A percentile compares a stretch with the other conserved stretches of the same genome.
Conservation (phyloP, 2,797 vertebrate genomes). For the Coilia nasus region DNA sequence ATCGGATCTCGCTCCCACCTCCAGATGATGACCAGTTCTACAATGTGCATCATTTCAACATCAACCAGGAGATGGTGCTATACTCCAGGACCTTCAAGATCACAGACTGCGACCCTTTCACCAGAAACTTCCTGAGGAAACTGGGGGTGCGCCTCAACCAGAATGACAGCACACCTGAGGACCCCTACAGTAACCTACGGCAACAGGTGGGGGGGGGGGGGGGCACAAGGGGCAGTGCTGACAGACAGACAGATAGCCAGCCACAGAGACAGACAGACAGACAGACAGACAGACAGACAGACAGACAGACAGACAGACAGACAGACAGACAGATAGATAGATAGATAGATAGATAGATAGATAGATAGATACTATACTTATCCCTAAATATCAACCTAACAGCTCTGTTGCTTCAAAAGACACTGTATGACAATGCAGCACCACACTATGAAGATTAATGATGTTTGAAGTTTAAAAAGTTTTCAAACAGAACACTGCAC, state of each 20-base stretch:
- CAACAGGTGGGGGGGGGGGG: conserved; percentile 71
- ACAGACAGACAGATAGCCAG: no score
- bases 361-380: no score
- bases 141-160: conserved; percentile 80
- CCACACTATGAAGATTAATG: background rate
- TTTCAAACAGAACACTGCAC: background rate
- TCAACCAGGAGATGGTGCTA: conserved; percentile 81
- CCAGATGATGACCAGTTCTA: conserved; percentile 86
- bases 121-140: conserved; percentile 83
- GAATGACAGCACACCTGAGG: conserved; percentile 69
- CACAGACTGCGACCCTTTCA: conserved; percentile 85
- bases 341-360: no score
- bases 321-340: no score
- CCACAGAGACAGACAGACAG: no score
- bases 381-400: background rate
- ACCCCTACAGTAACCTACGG: conserved; percentile 78
- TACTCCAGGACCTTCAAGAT: conserved; percentile 83
- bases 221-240: background rate
- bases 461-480: background rate
- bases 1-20: conserved; percentile 83
- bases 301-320: no score
- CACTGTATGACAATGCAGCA: background rate
- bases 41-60: conserved; percentile 85
- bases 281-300: no score
- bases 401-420: background rate